Base-by-base conservation (phyloP, 2,888 invertebrate genomes). In the Trichopria drosophilae region DNA sequence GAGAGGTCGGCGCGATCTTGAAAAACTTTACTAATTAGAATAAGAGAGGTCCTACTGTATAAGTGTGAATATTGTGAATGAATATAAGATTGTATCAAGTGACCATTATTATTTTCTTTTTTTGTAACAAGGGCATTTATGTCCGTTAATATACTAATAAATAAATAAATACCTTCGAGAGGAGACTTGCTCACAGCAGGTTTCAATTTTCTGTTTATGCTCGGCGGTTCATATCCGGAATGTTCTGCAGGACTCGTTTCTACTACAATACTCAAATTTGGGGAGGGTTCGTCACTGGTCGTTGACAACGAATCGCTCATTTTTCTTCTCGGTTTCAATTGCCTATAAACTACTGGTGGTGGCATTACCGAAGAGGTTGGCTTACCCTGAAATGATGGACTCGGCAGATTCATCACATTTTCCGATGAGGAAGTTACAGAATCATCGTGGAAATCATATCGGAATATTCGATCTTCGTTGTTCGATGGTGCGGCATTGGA, bases 181-280 rank as follows among this genome's bases (percentile, higher is more conserved):
- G 69, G 63, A 16, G 68, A 61, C 44, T 70, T 72, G 37, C 62
- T 71, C 12, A 72, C 57, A 4, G 69, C 59, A 28, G 93, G 92
- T 73, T 93, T 93, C 28, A 92, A 77, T 29, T 85, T 87, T 37
- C 93, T 81, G 71, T 93, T 87, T 16, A 93, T 90, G 19, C 82
- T 83, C n/a, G 91, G 91, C 29, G 90, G 88, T 51, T 84, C 68
- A 7, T 73, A 71, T 10, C 73, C 73, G 49, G 66, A 71, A 58
- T 69, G 71, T 50, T 71, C 73, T 5, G 70, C 61, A 18, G 73
- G 69, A 50, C 71, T 72, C 22, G 64, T 53, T 37, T 72, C 72
- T 10, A 58, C 56, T 3, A 66, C 37, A 39, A 60, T 51, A 6
- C 13, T 54, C 24, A 56, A 52, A 9, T 73, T 68, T 10, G 77